Conservation (phyloP, 2,888 invertebrate species). For the Hydrotaea diabolus region DNA sequence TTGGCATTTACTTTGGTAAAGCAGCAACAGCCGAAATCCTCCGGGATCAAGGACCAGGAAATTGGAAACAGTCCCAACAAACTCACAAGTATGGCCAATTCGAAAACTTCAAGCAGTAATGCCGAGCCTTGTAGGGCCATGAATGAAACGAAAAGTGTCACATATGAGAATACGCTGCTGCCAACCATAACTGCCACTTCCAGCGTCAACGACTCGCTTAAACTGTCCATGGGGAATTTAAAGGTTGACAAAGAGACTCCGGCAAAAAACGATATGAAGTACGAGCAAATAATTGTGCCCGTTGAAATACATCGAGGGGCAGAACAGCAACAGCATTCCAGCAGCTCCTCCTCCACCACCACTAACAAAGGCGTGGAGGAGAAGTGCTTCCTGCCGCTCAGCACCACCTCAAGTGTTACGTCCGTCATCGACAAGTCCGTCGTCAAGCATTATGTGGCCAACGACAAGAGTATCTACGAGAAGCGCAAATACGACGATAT, state of each 20-base stretch:
- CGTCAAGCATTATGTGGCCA: constrained; percentile 84
- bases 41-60: constrained; percentile 61
- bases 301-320: constrained; percentile 73
- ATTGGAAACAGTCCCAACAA: constrained; percentile 49
- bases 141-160: constrained; percentile 39
- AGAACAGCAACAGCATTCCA: constrained; percentile 4
- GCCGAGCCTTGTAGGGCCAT: not conserved
- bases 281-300: constrained; percentile 74
- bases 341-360: not conserved
- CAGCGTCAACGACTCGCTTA: constrained; percentile 37
- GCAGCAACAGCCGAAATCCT: constrained; percentile 55
- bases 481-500: constrained; percentile 89
- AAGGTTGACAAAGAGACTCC: constrained; percentile 28
- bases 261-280: constrained; percentile 34
- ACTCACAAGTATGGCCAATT: constrained; percentile 19
- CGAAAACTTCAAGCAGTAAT: not conserved
- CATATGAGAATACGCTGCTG: constrained; percentile 54
- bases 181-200: constrained; percentile 55
- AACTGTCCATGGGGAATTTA: constrained; percentile 40
- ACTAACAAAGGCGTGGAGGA: constrained; percentile 65
- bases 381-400: constrained; percentile 67
- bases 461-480: constrained; percentile 84
- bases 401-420: constrained; percentile 73
- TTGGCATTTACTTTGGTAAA: constrained; percentile 79
- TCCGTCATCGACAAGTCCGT: constrained; percentile 80